Percentiles rank a stretch among this genome's conserved stretches.
Conservation (phyloP, 1,140 invertebrate genomes). For the Halesus radiatus region DNA sequence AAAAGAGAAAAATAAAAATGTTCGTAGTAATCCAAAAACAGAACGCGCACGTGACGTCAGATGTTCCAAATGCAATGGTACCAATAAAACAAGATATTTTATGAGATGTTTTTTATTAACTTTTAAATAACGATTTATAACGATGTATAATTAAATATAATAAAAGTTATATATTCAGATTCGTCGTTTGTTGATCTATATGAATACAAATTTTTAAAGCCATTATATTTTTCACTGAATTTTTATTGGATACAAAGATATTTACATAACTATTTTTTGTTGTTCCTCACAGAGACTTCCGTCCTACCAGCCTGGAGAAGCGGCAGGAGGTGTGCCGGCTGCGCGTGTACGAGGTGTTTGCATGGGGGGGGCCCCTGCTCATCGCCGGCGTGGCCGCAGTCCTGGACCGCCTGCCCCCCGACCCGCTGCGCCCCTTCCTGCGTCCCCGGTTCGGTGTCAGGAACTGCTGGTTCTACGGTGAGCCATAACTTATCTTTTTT, state of each 20-base stretch:
- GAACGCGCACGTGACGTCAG: too few species aligned
- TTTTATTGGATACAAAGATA: neutral
- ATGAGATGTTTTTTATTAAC: too few species aligned
- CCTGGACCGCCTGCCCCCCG: conserved; percentile 76
- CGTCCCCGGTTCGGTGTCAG: conserved; percentile 81
- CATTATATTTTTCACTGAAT: too few species aligned
- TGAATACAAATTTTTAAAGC: too few species aligned
- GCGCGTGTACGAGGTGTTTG: conserved; percentile 83
- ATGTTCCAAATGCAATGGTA: too few species aligned
- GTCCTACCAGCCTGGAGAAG: conserved; percentile 85
- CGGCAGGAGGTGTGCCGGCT: conserved; percentile 83
- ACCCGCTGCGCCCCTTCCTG: conserved; percentile 72
- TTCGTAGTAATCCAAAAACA: too few species aligned
- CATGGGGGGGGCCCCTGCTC: conserved; percentile 83
- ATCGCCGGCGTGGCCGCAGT: conserved; percentile 79
- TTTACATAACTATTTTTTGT: conserved; percentile 7
- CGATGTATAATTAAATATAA: too few species aligned
- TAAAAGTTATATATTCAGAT: too few species aligned
- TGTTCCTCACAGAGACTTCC: conserved; percentile 78
- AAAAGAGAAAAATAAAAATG: too few species aligned
- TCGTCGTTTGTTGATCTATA: too few species aligned
- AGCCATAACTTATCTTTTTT: conserved; percentile 47
- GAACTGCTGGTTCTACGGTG: conserved; percentile 86
- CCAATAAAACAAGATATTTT: too few species aligned
- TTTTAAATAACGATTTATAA: too few species aligned